These are phyloP conservation scores for Cichladusa arquata DNA, from an alignment of 2,113 vertebrate species.

Conservation along the genomic window DNA sequence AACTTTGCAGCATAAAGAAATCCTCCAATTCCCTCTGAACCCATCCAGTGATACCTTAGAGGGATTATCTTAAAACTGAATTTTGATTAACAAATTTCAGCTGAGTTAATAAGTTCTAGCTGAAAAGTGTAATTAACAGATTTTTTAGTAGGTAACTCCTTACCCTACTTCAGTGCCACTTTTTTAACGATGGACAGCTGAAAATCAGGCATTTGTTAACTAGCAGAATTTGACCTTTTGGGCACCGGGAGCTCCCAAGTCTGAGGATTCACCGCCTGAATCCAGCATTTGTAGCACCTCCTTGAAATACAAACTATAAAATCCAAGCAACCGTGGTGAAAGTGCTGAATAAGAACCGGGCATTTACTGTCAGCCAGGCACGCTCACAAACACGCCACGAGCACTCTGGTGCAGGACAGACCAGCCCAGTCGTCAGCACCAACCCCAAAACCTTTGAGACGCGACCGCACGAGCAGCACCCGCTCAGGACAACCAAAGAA, in stretches of 20 bases:
- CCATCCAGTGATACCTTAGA: neutral
- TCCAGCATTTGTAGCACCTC: neutral
- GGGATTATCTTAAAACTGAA: neutral
- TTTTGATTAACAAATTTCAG: neutral
- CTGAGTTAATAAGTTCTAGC: neutral
- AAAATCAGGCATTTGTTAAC: neutral
- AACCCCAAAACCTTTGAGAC: neutral
- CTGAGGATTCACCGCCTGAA: neutral
- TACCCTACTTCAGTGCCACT: neutral
- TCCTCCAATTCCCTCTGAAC: neutral
- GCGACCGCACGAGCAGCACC: neutral
- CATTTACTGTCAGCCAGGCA: neutral
- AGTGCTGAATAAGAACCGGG: neutral
- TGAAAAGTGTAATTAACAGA: neutral
- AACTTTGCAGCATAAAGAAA: neutral
- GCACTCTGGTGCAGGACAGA: neutral
- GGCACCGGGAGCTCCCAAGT: neutral
- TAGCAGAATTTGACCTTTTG: neutral
- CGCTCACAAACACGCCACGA: neutral
- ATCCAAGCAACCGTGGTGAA: constrained; percentile 21
- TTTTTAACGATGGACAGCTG: neutral
- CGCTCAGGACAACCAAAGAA: neutral
- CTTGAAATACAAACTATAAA: constrained; percentile 19
- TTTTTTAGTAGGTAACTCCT: neutral
- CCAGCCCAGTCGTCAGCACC: neutral